These are phyloP conservation scores for Acrocephalus arundinaceus DNA, from an alignment of 2,113 vertebrate species.

Conservation along the genomic window DNA sequence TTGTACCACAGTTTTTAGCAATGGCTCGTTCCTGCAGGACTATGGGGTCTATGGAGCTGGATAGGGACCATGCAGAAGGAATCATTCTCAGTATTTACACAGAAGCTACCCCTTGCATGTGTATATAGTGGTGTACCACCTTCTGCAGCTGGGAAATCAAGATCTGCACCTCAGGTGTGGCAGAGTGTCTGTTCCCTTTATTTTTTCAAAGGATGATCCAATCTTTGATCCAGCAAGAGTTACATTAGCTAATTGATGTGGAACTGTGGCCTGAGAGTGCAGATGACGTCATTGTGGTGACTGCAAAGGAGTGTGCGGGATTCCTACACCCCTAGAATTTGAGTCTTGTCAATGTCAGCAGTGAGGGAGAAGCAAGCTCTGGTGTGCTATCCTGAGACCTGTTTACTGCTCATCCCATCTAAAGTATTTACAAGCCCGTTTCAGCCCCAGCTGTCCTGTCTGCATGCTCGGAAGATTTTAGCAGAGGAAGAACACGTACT, in stretches of 20 bases:
- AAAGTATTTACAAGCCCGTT: neutral
- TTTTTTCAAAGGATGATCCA: neutral
- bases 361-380: neutral
- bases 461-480: neutral
- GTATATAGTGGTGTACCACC: neutral
- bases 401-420: neutral
- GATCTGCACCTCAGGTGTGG: neutral
- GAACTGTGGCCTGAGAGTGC: neutral
- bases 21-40: neutral
- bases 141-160: neutral
- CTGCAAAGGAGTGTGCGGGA: neutral
- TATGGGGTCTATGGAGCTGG: neutral
- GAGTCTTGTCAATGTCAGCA: neutral
- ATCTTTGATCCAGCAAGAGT: conserved; percentile 1
- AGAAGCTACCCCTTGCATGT: neutral
- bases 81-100: neutral
- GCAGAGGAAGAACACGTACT: neutral
- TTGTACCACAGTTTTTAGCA: neutral
- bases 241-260: neutral
- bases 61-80: neutral
- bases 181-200: neutral
- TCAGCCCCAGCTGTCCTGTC: neutral
- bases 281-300: neutral
- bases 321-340: neutral
- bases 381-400: neutral